Evolutionary conservation across 2,888 invertebrate genomes (phyloP).

Genomic region (Galerucella pusilla): DNA sequence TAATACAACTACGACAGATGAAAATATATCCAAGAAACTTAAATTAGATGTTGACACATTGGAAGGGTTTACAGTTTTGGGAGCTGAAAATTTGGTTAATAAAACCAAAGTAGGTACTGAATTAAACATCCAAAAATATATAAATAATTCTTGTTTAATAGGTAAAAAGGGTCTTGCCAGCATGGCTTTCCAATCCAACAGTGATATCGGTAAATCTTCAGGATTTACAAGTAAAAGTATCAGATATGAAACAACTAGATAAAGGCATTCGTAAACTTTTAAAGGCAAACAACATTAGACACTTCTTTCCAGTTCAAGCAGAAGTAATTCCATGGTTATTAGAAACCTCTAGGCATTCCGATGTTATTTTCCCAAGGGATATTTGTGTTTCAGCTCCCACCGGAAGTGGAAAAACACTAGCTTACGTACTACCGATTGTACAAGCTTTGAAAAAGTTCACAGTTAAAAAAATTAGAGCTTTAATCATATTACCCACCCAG

Average conservation of each 20-base stretch:
- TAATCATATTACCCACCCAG: constrained; percentile 93
- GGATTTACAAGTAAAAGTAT: constrained; percentile 67
- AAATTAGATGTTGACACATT: constrained; percentile 53
- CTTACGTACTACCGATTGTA: constrained; percentile 92
- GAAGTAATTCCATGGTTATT: constrained; percentile 82
- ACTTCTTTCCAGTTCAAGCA: constrained; percentile 88
- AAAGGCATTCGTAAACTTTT: constrained; percentile 72
- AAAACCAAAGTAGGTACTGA: constrained; percentile 65
- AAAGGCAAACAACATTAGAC: constrained; percentile 75
- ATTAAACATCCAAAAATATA: neutral
- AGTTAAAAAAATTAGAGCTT: constrained; percentile 74
- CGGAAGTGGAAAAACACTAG: constrained; percentile 96
- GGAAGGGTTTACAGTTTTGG: constrained; percentile 76
- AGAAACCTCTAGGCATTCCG: constrained; percentile 70
- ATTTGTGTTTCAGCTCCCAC: constrained; percentile 97
- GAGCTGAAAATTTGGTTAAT: constrained; percentile 71
- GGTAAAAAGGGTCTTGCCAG: constrained; percentile 84
- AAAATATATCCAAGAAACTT: constrained; percentile 48
- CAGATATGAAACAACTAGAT: constrained; percentile 74
- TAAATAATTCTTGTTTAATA: constrained; percentile 56
- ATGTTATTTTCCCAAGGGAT: constrained; percentile 82
- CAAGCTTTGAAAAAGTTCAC: constrained; percentile 68
- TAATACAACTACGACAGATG: constrained; percentile 33
- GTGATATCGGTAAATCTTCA: constrained; percentile 80
- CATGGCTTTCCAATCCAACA: constrained; percentile 87